Evolutionary conservation across 1,140 invertebrate genomes (phyloP).

Genomic region (Oscheius sp.): DNA sequence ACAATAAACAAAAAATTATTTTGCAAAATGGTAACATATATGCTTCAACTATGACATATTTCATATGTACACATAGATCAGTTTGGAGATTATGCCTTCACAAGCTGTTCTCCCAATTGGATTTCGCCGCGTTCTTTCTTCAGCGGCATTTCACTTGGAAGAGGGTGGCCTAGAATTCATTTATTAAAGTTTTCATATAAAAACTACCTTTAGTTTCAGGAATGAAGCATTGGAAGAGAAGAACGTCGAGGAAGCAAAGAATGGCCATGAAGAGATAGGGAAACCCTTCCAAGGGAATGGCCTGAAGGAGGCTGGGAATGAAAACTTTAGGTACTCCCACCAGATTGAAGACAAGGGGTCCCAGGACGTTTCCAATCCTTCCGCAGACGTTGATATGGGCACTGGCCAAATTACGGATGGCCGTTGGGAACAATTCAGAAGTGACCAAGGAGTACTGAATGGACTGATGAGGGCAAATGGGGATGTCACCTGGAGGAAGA

Average conservation of each 20-base stretch:
- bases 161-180: slow-evolving; percentile 1
- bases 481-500: background rate
- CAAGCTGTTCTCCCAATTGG: background rate
- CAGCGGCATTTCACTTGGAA: slow-evolving; percentile 26
- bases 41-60: too few species aligned
- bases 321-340: background rate
- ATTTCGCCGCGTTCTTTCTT: background rate
- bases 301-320: background rate
- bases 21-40: too few species aligned
- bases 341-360: slow-evolving; percentile 25
- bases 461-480: background rate
- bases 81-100: background rate
- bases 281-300: slow-evolving; percentile 1
- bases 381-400: slow-evolving; percentile 30
- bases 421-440: slow-evolving; percentile 28
- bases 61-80: too few species aligned
- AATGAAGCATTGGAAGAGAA: slow-evolving; percentile 8
- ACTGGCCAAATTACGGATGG: slow-evolving; percentile 19
- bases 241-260: slow-evolving; percentile 7
- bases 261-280: slow-evolving; percentile 4
- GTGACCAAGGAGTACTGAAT: slow-evolving; percentile 10
- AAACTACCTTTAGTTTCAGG: slow-evolving; percentile 21
- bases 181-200: background rate
- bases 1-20: too few species aligned
- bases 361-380: slow-evolving; percentile 26